phyloP scores from a whole-genome alignment of 2,797 vertebrate species.

The Gobio occitaniae region DNA sequence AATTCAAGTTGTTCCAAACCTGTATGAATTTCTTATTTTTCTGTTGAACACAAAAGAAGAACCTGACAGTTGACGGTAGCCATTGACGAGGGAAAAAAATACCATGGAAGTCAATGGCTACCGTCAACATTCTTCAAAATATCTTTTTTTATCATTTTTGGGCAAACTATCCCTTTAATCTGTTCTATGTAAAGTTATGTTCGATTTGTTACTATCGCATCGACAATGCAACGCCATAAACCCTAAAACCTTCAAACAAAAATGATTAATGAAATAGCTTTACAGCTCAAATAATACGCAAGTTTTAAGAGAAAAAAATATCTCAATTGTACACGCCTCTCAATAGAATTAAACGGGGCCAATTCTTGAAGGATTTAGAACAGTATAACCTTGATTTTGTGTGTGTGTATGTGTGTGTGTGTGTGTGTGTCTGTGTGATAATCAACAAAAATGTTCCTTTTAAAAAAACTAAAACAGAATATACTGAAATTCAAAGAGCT shows the following conservation, averaged over 20 bases:
- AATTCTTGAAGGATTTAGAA: not conserved
- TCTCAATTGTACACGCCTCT: not conserved
- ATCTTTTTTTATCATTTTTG: not conserved
- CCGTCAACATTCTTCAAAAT: not conserved
- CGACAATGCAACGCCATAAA: not conserved
- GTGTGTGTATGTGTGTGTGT: no score
- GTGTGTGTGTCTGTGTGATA: not conserved
- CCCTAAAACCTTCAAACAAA: not conserved
- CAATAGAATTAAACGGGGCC: not conserved
- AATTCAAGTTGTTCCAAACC: no score
- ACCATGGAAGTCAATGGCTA: not conserved
- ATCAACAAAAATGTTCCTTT: constrained; percentile 2
- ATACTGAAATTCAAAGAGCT: constrained; percentile 11
- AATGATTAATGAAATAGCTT: not conserved
- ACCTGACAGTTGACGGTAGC: no score
- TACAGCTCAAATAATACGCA: not conserved
- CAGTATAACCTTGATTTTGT: not conserved
- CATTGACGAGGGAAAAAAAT: no score
- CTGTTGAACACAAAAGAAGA: no score
- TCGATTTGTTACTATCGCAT: not conserved
- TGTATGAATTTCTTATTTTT: no score
- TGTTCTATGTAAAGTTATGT: not conserved
- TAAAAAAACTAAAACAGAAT: not conserved
- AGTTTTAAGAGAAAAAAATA: not conserved
- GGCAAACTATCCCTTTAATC: no score